Percentiles rank a stretch among this genome's conserved stretches.
phyloP scores from a whole-genome alignment of 1,140 invertebrate genomes.

The Samia ricini region DNA sequence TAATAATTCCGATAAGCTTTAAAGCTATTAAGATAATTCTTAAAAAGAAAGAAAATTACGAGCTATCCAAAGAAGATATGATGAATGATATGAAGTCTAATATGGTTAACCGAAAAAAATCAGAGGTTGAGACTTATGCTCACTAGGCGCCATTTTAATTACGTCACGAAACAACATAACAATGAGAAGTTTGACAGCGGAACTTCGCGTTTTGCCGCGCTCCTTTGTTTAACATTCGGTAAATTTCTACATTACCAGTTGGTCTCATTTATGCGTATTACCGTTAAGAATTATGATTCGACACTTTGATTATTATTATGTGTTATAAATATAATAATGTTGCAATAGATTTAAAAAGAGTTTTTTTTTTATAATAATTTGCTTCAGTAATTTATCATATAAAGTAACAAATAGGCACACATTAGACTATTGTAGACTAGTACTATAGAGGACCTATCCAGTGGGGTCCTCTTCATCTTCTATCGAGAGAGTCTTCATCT shows the following conservation, averaged over 20 bases:
- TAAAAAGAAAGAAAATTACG: too few relatives aligned
- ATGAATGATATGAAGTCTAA: too few relatives aligned
- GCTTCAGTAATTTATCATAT: background rate
- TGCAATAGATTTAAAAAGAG: background rate
- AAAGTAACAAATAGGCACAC: background rate
- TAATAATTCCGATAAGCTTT: too few relatives aligned
- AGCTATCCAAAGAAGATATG: too few relatives aligned
- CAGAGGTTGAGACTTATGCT: slow-evolving; percentile 11
- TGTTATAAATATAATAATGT: background rate
- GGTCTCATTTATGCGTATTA: slow-evolving; percentile 23
- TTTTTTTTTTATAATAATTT: background rate
- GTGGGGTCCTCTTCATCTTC: too few relatives aligned
- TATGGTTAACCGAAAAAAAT: too few relatives aligned
- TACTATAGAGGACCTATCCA: too few relatives aligned
- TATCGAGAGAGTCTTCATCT: too few relatives aligned
- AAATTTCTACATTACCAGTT: slow-evolving; percentile 27
- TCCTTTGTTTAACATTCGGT: slow-evolving; percentile 48
- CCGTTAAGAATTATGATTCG: slow-evolving; percentile 14
- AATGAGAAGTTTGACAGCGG: slow-evolving; percentile 17
- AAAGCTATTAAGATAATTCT: too few relatives aligned
- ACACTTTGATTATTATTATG: background rate
- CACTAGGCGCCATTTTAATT: slow-evolving; percentile 26
- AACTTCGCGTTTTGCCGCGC: slow-evolving; percentile 31
- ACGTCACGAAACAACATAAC: slow-evolving; percentile 14
- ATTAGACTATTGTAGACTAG: too few relatives aligned